Percentiles rank a stretch among this genome's conserved stretches.
Conservation (phyloP, 2,113 vertebrate species). For the Nasalis larvatus region DNA sequence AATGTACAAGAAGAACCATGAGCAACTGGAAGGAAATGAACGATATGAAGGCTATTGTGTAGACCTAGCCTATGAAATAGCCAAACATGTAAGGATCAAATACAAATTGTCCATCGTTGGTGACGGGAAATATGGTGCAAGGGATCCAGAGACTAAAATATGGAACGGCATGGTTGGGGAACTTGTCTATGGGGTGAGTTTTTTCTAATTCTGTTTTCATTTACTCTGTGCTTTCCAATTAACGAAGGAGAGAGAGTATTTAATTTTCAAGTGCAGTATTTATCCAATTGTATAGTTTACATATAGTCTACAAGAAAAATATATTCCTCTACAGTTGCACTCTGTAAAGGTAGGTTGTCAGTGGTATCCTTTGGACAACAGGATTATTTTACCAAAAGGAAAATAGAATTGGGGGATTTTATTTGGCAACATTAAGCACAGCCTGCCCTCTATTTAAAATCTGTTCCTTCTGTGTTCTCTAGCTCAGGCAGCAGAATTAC, state of each 20-base stretch:
- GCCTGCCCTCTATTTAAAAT: slow-evolving; percentile 32
- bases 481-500: slow-evolving; percentile 9
- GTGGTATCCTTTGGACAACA: slow-evolving; percentile 5
- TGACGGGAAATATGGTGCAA: slow-evolving; percentile 98
- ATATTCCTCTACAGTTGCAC: neutral
- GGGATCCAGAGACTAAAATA: slow-evolving; percentile 98
- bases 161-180: slow-evolving; percentile 99
- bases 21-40: slow-evolving; percentile 99
- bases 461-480: slow-evolving; percentile 8
- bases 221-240: slow-evolving; percentile 46
- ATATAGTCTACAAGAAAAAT: neutral
- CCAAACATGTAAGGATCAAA: slow-evolving; percentile 99
- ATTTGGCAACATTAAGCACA: slow-evolving; percentile 17
- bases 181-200: slow-evolving; percentile 99
- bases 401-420: slow-evolving; percentile 32
- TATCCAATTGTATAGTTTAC: neutral
- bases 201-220: slow-evolving; percentile 76
- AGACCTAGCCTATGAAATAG: slow-evolving; percentile 99
- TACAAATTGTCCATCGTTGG: slow-evolving; percentile 99
- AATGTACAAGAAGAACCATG: slow-evolving; percentile 99
- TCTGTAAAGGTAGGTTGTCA: slow-evolving; percentile 7
- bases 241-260: neutral
- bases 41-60: slow-evolving; percentile 99
- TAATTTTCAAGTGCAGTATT: slow-evolving; percentile 19
- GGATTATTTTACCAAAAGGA: slow-evolving; percentile 44